Conservation (phyloP, 2,797 vertebrate species). For the Chiroxiphia lanceolata region DNA sequence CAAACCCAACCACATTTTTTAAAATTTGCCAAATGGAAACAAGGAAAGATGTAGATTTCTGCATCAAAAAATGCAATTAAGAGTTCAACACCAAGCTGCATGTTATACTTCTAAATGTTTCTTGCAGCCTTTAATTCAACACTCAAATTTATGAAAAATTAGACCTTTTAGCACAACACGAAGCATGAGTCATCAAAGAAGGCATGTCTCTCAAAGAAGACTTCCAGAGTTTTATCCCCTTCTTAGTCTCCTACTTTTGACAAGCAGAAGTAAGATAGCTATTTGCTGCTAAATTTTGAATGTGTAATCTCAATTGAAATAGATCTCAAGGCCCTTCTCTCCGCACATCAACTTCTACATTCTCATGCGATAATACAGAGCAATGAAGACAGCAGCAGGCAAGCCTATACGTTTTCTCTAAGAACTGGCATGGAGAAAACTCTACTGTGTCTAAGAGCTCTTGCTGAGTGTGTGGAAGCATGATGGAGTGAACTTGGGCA, state of each 20-base stretch:
- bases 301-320: neutral
- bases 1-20: neutral
- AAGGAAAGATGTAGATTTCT: neutral
- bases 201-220: neutral
- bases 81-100: neutral
- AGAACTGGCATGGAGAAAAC: neutral
- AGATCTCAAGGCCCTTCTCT: neutral
- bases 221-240: neutral
- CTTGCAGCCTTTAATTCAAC: neutral
- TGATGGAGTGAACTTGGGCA: neutral
- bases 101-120: neutral
- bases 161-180: neutral
- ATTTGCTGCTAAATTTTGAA: neutral
- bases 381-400: neutral
- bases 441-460: neutral
- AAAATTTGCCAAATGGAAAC: neutral
- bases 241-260: neutral
- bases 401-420: neutral
- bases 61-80: neutral
- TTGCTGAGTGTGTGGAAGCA: neutral
- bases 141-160: neutral
- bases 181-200: neutral
- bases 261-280: neutral
- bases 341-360: neutral
- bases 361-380: accelerated